Evolutionary conservation across 2,797 vertebrate species (phyloP).

Genomic region (Chaenodraco wilsoni): DNA sequence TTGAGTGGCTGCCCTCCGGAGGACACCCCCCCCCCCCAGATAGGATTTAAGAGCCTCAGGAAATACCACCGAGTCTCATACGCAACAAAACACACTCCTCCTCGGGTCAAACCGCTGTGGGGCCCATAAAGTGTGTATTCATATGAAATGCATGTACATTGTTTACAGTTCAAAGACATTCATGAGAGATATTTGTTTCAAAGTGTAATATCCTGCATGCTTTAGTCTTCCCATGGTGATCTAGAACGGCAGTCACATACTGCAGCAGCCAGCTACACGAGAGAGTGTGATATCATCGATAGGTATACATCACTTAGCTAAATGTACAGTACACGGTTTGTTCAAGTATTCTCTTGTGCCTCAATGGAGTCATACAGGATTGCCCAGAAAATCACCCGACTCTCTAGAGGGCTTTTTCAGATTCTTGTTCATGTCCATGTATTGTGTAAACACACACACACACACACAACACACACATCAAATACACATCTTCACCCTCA

Average conservation of each 20-base stretch:
- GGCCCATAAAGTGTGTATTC: constrained; percentile 46
- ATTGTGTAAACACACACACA: constrained; percentile 42
- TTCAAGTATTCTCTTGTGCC: constrained; percentile 53
- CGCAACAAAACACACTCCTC: constrained; percentile 48
- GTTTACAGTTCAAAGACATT: constrained; percentile 61
- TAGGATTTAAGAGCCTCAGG: constrained; percentile 56
- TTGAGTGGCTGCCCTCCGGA: constrained; percentile 61
- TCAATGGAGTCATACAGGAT: constrained; percentile 54
- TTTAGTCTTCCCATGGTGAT: constrained; percentile 12
- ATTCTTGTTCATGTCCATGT: constrained; percentile 53
- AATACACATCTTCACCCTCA: constrained; percentile 37
- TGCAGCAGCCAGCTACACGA: constrained; percentile 12
- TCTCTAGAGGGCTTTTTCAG: constrained; percentile 61
- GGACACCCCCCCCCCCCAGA: constrained; percentile 57
- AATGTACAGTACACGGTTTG: constrained; percentile 37
- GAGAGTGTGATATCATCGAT: constrained; percentile 28
- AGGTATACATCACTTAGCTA: constrained; percentile 48
- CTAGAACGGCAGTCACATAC: constrained; percentile 24
- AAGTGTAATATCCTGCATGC: constrained; percentile 27
- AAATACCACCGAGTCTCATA: constrained; percentile 70
- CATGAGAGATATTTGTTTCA: constrained; percentile 30
- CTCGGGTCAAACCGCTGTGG: constrained; percentile 40
- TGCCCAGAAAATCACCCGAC: constrained; percentile 48
- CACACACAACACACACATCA: too few relatives aligned
- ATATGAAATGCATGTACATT: constrained; percentile 55